A percentile compares a stretch with the other conserved stretches of the same genome.
Evolutionary conservation across 1,140 invertebrate species (phyloP).

Genomic region (Acromyrmex heyeri): DNA sequence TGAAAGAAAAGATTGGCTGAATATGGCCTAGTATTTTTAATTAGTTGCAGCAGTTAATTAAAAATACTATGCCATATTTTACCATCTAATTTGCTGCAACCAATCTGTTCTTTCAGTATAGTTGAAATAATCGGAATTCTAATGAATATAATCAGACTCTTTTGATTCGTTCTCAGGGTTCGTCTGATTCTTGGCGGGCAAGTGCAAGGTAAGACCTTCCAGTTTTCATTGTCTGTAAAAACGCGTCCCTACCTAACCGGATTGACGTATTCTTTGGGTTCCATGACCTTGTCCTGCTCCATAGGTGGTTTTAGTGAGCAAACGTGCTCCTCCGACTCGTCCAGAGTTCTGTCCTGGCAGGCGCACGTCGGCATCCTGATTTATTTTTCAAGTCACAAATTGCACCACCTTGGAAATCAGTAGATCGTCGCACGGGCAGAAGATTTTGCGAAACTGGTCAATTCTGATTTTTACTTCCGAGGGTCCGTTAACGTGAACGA

Average conservation of each 20-base stretch:
- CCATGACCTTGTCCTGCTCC: constrained; percentile 21
- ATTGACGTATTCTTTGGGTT: background rate
- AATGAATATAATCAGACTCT: too few species aligned
- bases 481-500: background rate
- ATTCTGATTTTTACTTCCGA: background rate
- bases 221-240: background rate
- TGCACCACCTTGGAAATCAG: background rate
- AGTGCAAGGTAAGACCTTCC: background rate
- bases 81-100: too few species aligned
- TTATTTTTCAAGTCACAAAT: background rate
- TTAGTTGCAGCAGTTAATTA: too few species aligned
- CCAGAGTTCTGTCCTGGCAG: constrained; percentile 45
- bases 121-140: too few species aligned
- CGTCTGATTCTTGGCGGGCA: background rate
- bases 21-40: too few species aligned
- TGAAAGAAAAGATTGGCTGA: too few species aligned
- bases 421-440: too few species aligned
- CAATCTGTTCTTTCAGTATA: too few species aligned
- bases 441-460: background rate
- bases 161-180: too few species aligned
- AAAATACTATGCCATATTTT: too few species aligned
- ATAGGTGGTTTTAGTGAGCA: constrained; percentile 69
- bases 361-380: constrained; percentile 68
- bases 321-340: constrained; percentile 68
- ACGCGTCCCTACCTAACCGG: constrained; percentile 65